These are phyloP conservation scores for Creontiades dilutus DNA, from an alignment of 2,888 invertebrate species.

Conservation along the genomic window DNA sequence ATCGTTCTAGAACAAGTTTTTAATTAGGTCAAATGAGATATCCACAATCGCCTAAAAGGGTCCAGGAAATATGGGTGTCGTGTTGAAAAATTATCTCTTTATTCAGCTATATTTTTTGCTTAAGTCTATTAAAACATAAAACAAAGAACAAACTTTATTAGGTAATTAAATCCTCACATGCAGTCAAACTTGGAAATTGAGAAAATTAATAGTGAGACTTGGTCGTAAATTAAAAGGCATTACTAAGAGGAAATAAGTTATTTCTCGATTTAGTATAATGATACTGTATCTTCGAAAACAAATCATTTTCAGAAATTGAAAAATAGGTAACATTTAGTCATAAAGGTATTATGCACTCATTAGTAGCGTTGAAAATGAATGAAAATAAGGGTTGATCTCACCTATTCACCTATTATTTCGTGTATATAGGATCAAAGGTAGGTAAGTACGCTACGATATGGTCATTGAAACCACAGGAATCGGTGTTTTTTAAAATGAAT, in stretches of 20 bases:
- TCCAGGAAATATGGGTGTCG: slow-evolving; percentile 53
- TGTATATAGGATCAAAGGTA: no score
- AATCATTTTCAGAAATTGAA: no score
- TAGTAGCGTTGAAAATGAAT: no score
- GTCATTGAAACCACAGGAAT: no score
- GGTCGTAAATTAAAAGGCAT: background rate
- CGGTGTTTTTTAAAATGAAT: no score
- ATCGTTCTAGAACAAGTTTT: slow-evolving; percentile 41
- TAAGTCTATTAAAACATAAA: slow-evolving; percentile 66
- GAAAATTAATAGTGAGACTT: background rate
- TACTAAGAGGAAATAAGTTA: background rate
- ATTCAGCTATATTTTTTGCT: slow-evolving; percentile 67
- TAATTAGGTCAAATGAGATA: background rate
- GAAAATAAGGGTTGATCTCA: no score
- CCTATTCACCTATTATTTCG: no score
- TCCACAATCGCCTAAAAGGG: slow-evolving; percentile 1
- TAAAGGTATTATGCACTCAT: no score
- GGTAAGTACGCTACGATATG: no score
- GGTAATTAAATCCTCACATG: slow-evolving; percentile 2
- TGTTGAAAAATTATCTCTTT: slow-evolving; percentile 72
- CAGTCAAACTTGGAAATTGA: background rate
- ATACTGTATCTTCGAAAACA: no score
- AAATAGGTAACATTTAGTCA: no score
- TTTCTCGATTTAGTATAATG: no score
- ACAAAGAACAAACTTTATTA: background rate